These are phyloP conservation scores for Drosophila takahashii DNA, from an alignment of 1,140 invertebrate species.

Conservation along the genomic window DNA sequence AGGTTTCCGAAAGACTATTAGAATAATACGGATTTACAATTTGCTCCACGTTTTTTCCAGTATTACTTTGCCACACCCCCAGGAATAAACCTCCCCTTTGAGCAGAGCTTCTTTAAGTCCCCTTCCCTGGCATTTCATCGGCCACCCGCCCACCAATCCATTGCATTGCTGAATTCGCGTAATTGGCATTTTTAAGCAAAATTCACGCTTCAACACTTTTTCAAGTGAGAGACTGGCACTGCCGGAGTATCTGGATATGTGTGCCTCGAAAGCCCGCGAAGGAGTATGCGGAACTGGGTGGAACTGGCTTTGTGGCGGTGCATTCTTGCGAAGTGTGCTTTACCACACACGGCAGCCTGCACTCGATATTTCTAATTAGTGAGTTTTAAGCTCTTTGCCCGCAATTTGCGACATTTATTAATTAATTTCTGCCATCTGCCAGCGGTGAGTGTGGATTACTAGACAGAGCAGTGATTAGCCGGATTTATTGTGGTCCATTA, in stretches of 20 bases:
- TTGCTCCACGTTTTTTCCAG: background rate
- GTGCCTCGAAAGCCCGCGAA: background rate
- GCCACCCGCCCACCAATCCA: slow-evolving; percentile 20
- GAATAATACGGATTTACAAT: background rate
- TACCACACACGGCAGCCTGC: slow-evolving; percentile 31
- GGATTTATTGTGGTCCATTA: slow-evolving; percentile 21
- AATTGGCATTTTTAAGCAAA: slow-evolving; percentile 83
- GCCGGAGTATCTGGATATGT: slow-evolving; percentile 15
- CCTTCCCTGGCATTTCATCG: background rate
- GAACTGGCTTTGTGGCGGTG: slow-evolving; percentile 22
- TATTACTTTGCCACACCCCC: slow-evolving; percentile 17
- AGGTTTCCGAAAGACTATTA: background rate
- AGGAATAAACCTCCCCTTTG: slow-evolving; percentile 8
- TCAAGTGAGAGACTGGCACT: slow-evolving; percentile 55
- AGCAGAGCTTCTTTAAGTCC: slow-evolving; percentile 4
- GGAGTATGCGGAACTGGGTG: slow-evolving; percentile 9
- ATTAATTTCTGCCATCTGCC: slow-evolving; percentile 67
- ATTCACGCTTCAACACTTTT: slow-evolving; percentile 83
- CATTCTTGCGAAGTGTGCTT: slow-evolving; percentile 34
- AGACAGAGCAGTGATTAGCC: slow-evolving; percentile 49
- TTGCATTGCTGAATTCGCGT: slow-evolving; percentile 69
- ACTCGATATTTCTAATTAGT: slow-evolving; percentile 83
- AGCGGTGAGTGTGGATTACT: slow-evolving; percentile 48
- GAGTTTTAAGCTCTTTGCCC: slow-evolving; percentile 56
- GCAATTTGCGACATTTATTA: slow-evolving; percentile 75